Evolutionary conservation across 2,113 vertebrate genomes (phyloP), one percentile per base, ranked within the genome.

Genomic region (Craseonycteris thonglongyai): DNA sequence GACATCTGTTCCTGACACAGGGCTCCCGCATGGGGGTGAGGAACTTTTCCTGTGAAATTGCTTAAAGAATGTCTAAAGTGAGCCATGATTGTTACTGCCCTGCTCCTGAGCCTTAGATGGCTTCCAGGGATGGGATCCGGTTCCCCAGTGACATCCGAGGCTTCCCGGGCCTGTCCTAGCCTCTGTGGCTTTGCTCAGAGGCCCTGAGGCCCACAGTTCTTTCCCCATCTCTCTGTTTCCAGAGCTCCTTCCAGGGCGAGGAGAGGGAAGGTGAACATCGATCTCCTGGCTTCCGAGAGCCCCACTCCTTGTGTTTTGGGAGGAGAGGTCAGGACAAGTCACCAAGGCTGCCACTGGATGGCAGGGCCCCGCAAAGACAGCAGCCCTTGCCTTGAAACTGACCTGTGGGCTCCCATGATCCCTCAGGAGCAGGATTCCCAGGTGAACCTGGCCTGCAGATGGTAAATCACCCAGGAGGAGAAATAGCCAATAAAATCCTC

Each of bases 1-100:
- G 87, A 66, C 92, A 97, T 97, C 97, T 98, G 96, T 96, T 96
- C 97, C 96, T 58, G 51, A 96, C 97, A 95, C 24, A 90, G 96
- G 95, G 91, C 94, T n/a, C 94, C 93, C 71, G 45, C 71, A 5
- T 94, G 63, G 92, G 90, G 56, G 79, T 94, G 96, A 96, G 91
- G 96, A 96, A 96, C 96, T 97, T 96, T 95, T 97, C 97, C 94
- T 96, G 95, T 93, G 97, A 63, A 97, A 97, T 94, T 95, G 90
- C 96, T 95, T 96, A 78, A 89, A 91, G 95, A 97, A 87, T 82
- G 61, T 90, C 61, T 81, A 10, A 45, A 78, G 45, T 0, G 42
- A 92, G 61, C 49, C n/a, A 4, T 9, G 74, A 28, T 35, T 30
- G 38, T 66, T 42, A 40, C 58, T 51, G 30, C 30, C 40, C 78